Evolutionary conservation across 2,797 vertebrate genomes (phyloP), one percentile per base, ranked within the genome.

Genomic region (Microhierax caerulescens): DNA sequence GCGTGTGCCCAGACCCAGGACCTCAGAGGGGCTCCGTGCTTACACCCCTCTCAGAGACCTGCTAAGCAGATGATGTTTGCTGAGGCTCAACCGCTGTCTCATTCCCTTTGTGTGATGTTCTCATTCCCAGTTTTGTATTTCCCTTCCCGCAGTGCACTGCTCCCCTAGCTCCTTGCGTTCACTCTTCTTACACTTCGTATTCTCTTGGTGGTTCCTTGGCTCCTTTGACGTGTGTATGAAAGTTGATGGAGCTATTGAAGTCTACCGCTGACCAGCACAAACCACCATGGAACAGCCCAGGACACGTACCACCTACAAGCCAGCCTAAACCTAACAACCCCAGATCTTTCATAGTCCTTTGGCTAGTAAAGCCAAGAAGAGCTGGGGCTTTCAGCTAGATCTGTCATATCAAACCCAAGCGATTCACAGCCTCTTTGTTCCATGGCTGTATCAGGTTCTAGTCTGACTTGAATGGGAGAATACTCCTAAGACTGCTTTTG

Each of bases 381-480:
- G 11, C 53, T 51, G 41, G 8, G 85, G 61, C 72, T 83, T 83
- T 80, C 39, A 81, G 50, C 47, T 51, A 54, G 39, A 48, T 19
- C 37, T 87, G 51, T 67, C 48, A 20, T 57, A 83, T 80, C 75
- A 91, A 91, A 91, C 5, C 32, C 30, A 77, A 88, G 50, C 27
- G 57, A 28, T 69, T 91, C 39, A 0, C 60, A 73, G 78, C 57
- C 30, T 91, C 88, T 94, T 93, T 97, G 86, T 97, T 90, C 78
- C 54, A 13, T 1, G 6, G 11, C 78, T 54, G 37, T 91, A 78
- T 89, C 81, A 83, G 54, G 81, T 94, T 95, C 86, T 93, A 84
- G 92, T 93, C 78, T 87, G 89, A 95, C 90, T 94, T 75, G 94
- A 96, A 90, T 93, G 84, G 78, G 89, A 92, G 73, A 88, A 81